Conservation (phyloP, 2,113 vertebrate species). For the Sylvilagus bachmani region DNA sequence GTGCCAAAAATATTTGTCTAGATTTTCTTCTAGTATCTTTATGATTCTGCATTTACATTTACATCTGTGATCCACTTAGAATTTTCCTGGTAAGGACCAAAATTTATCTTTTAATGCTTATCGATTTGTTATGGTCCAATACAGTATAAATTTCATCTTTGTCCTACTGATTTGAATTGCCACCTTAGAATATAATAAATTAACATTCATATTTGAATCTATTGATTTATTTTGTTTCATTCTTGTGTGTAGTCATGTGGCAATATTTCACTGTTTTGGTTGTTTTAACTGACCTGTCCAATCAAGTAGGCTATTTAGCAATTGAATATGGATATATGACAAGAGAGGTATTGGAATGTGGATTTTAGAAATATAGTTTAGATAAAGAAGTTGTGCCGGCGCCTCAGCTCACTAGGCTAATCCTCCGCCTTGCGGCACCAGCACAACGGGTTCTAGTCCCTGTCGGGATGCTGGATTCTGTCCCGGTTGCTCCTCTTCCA, state of each 20-base stretch:
- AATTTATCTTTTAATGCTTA: background rate
- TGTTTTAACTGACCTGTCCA: background rate
- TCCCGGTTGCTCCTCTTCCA: too few relatives aligned
- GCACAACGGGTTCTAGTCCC: too few relatives aligned
- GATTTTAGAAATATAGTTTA: background rate
- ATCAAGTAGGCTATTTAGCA: background rate
- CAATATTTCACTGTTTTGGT: background rate
- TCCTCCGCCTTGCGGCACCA: too few relatives aligned
- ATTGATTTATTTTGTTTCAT: background rate
- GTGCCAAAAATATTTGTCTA: background rate
- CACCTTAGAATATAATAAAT: background rate
- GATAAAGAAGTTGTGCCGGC: background rate
- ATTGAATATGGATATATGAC: background rate
- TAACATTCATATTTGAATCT: background rate
- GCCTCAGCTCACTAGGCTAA: too few relatives aligned
- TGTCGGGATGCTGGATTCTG: too few relatives aligned
- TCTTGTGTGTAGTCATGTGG: background rate
- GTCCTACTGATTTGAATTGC: background rate
- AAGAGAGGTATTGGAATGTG: background rate
- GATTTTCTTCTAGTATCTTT: constrained; percentile 3
- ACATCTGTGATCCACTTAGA: background rate
- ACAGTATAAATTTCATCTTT: background rate
- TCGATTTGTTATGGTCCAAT: background rate
- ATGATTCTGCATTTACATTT: background rate
- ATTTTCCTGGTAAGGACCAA: background rate